Evolutionary conservation across 1,140 invertebrate species (phyloP).

Genomic region (Pollicipes pollicipes): DNA sequence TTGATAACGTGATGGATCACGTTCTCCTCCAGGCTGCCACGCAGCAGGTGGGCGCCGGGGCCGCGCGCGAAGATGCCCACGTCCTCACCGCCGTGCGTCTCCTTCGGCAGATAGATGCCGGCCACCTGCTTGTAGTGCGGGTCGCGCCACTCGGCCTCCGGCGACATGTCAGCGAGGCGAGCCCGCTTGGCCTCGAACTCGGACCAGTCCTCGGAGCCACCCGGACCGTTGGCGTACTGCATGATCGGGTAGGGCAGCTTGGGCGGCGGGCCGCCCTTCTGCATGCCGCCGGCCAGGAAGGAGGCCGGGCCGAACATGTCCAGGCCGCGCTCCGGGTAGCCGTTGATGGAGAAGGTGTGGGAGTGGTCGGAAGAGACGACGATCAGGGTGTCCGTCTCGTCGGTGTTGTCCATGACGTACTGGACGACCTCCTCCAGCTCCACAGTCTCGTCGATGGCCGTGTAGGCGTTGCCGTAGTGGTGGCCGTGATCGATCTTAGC

Average conservation of each 20-base stretch:
- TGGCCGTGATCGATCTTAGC: slow-evolving; percentile 16
- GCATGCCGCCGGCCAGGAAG: slow-evolving; percentile 8
- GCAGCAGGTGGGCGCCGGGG: slow-evolving; percentile 31
- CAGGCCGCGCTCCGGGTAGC: slow-evolving; percentile 47
- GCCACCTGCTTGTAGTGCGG: slow-evolving; percentile 4
- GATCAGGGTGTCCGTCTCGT: slow-evolving; percentile 49
- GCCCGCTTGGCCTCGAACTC: slow-evolving; percentile 3
- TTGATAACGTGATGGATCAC: slow-evolving; percentile 31
- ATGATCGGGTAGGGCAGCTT: slow-evolving; percentile 12
- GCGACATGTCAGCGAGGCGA: slow-evolving; percentile 35
- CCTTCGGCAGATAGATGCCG: slow-evolving; percentile 23
- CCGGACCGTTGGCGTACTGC: slow-evolving; percentile 14
- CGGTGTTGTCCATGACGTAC: slow-evolving; percentile 42
- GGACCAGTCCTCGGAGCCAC: slow-evolving; percentile 7
- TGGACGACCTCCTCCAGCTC: slow-evolving; percentile 52
- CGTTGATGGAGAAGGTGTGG: slow-evolving; percentile 51
- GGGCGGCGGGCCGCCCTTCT: not conserved
- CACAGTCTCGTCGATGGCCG: slow-evolving; percentile 57
- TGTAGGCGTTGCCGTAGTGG: slow-evolving; percentile 36
- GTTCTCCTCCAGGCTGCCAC: slow-evolving; percentile 19
- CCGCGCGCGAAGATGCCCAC: slow-evolving; percentile 53
- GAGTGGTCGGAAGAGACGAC: slow-evolving; percentile 64
- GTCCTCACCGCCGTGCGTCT: slow-evolving; percentile 72
- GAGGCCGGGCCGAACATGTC: slow-evolving; percentile 36
- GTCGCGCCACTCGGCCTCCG: slow-evolving; percentile 36